Evolutionary conservation across 2,113 vertebrate species (phyloP), one percentile per base, ranked within the genome.

Genomic region (Syrrhaptes paradoxus): DNA sequence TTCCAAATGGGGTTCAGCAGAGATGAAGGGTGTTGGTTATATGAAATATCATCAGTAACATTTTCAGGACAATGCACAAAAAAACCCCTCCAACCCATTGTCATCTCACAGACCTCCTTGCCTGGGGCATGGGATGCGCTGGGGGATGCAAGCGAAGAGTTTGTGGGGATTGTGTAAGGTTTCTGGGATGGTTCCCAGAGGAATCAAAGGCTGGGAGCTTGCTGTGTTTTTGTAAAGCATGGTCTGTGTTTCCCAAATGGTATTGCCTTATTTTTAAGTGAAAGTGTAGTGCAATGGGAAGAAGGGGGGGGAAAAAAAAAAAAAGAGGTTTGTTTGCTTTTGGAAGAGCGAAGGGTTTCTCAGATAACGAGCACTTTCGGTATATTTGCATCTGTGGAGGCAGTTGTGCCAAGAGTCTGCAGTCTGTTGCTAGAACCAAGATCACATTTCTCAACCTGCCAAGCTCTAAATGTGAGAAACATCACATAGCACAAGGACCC

Each of bases 171-270:
- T 73, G 13, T 3, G 2, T 55, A 34, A 79, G 7, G 17, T 67
- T 36, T 25, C 32, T 51, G 10, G 31, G 41, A 22, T 48, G 17
- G 48, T 83, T 28, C 68, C 45, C 22, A 46, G 28, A 45, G 17
- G 22, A 62, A 51, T 19, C 21, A 54, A 83, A 68, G 26, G 10
- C 54, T 57, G 11, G 32, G 41, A 61, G 2, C 49, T 87, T 31
- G 62, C 43, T 97, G 81, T 75, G 38, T 32, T 91, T 94, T 86
- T 89, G 45, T 91, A 68, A 97, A 89, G 57, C 67, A 43, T 12
- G 2, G 83, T 83, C 61, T 63, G 58, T 31, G 21, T 93, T 93
- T 86, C 29, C 71, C 25, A 86, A 91, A 75, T 75, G 46, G 26
- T 80, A 62, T 79, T 59, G 54, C 21, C n/a, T 86, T 80, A 20